Base-by-base conservation (phyloP, 2,888 invertebrate species). In the Drosophila multiciliata region DNA sequence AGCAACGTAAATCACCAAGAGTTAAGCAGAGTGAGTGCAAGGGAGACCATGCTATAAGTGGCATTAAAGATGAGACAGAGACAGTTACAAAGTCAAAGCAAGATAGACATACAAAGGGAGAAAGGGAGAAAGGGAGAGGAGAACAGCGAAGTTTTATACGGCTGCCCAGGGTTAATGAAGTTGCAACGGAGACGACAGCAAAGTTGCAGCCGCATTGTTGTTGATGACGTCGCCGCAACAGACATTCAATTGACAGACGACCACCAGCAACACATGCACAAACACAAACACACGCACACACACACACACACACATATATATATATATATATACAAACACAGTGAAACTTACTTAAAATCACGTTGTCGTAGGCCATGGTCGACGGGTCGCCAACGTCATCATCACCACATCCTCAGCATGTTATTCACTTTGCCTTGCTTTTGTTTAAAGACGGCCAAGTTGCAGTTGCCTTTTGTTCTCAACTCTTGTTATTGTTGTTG, bases 301-400 rank as follows among this genome's bases (percentile, higher is more conserved):
- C 17, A 60, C 48, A 50, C 50, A 64, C 32, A 62, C 20, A 23
- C 15, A 36, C 6, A 54, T 6, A 26, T 1, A 26, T 5, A 36
- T 9, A 36, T 1, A 54, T 11, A 38, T 42, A 40, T 17, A n/a
- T 66, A 49, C 1, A 26, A 6, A 36, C 17, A 67, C 36, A 48
- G 45, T 53, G 62, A 80, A 89, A 83, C 84, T 81, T 85, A 91
- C 81, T 85, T 76, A 73, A 85, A 89, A 90, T 87, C 79, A 82
- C 79, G 85, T 91, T 91, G 85, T 74, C 91, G 88, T 90, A 91
- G 91, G 91, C 90, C 90, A 91, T 90, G 91, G 85, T 83, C 84
- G 83, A 65, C 70, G 69, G 57, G 76, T 63, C 72, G 71, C 36
- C 66, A 67, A 70, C 75, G 72, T 81, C 83, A 77, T 80, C 79